These are phyloP conservation scores for Spondyliosoma cantharus DNA, from an alignment of 2,797 vertebrate genomes.

Conservation along the genomic window DNA sequence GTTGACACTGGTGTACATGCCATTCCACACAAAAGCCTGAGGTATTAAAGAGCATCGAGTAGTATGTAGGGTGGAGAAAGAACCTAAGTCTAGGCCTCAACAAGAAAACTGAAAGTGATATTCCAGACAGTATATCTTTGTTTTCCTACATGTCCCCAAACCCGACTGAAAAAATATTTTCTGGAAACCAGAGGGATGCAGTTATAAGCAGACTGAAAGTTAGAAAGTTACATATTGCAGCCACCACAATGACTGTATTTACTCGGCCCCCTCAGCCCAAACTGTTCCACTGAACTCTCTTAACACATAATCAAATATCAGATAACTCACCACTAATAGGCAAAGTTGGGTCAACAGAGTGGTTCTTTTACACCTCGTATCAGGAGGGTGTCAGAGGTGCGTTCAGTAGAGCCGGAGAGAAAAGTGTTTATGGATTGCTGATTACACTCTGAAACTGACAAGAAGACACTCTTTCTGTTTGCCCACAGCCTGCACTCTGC, in stretches of 20 bases:
- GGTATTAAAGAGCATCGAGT: too few species aligned
- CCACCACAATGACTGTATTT: not conserved
- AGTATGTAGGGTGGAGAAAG: too few species aligned
- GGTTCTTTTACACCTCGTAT: slow-evolving; percentile 2
- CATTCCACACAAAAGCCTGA: too few species aligned
- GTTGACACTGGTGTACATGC: too few species aligned
- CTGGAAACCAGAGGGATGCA: not conserved
- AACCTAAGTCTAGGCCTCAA: slow-evolving; percentile 4
- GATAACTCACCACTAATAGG: not conserved
- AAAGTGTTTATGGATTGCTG: slow-evolving; percentile 13
- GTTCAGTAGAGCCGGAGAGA: slow-evolving; percentile 13
- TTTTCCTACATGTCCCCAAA: slow-evolving; percentile 3
- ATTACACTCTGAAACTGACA: slow-evolving; percentile 23
- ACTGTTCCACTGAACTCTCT: not conserved
- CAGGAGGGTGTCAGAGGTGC: slow-evolving; percentile 11
- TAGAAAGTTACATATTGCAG: not conserved
- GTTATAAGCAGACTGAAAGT: not conserved
- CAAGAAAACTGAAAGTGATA: slow-evolving; percentile 5
- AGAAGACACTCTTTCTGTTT: slow-evolving; percentile 17
- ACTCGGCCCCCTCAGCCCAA: too few species aligned
- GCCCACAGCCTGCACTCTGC: slow-evolving; percentile 2
- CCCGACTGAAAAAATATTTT: not conserved
- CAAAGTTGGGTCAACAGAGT: slow-evolving; percentile 6
- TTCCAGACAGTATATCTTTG: not conserved
- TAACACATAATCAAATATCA: slow-evolving; percentile 1